Base-by-base conservation (phyloP, 2,113 vertebrate genomes). In the Pachypanchax playfairii region DNA sequence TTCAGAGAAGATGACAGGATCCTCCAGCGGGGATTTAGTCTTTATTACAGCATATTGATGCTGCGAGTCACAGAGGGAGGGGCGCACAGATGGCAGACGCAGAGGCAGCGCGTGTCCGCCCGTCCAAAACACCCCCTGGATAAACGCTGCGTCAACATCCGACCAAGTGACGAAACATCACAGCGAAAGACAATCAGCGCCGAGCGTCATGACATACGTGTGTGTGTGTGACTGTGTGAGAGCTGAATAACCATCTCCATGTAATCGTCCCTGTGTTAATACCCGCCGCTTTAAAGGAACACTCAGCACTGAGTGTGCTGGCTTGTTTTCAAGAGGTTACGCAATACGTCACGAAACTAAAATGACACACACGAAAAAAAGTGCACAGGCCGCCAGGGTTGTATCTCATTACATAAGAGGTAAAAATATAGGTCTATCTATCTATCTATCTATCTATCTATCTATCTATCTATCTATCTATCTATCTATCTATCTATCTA, bases 1-100 rank as follows among this genome's bases (percentile, higher is more conserved):
- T 74, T 71, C 33, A 68, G 49, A 60, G 51, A 54, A 55, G 65
- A 44, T 22, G 11, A 14, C 21, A 8, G 12, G 6, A 21, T 25
- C 2, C 4, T 15, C 14, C 24, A 70, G 67, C 42, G 41, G 54
- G 58, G 17, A 69, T 84, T 38, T 64, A 47, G 78, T 66, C 51
- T 66, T 70, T 79, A 54, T 68, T 66, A 58, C 73, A 67, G 84
- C 75, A 6, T 11, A n/a, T 67, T 36, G 80, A 85, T 68, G 80
- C 80, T 73, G 76, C 46, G 64, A 85, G 73, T 28, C 47, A 22
- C 58, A 63, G 73, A 80, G 83, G 62, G 70, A 20, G 70, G 62
- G 52, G 82, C 79, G 43, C 65, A 10, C 60, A 39, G 62, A 46
- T 58, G 21, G 50, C 4, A 42, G 78, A 67, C 69, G 83, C 66